These are phyloP conservation scores for Lophotriccus pileatus DNA, from an alignment of 2,797 vertebrate species.

Conservation along the genomic window DNA sequence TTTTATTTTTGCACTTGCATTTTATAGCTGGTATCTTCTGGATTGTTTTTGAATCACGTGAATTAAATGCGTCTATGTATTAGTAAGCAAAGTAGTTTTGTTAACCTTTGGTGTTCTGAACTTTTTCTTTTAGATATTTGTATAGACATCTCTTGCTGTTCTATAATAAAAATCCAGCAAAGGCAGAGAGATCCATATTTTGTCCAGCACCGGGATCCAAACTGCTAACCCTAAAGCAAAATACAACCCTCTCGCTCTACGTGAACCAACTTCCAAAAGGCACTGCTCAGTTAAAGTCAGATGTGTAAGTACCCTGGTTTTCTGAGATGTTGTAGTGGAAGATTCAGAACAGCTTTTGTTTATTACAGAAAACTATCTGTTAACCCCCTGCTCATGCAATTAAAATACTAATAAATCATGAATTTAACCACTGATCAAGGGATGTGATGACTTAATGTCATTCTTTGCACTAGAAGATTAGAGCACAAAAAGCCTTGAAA, in stretches of 20 bases:
- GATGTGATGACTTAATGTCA: not conserved
- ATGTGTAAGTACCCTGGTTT: conserved; percentile 77
- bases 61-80: not conserved
- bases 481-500: not conserved
- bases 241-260: conserved; percentile 85
- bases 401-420: not conserved
- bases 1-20: not conserved
- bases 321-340: not conserved
- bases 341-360: not conserved
- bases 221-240: conserved; percentile 85
- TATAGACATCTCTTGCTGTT: conserved; percentile 91
- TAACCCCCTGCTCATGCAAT: not conserved
- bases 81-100: not conserved
- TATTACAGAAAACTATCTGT: not conserved
- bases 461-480: not conserved
- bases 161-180: conserved; percentile 81
- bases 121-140: conserved; percentile 83
- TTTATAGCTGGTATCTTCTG: not conserved
- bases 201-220: conserved; percentile 75
- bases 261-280: conserved; percentile 93
- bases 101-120: not conserved
- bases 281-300: conserved; percentile 82
- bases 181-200: conserved; percentile 87
- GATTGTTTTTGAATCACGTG: not conserved
- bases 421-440: not conserved